A percentile compares a stretch with the other conserved stretches of the same genome.
phyloP scores from a whole-genome alignment of 2,113 vertebrate genomes.

The Verasper variegatus region DNA sequence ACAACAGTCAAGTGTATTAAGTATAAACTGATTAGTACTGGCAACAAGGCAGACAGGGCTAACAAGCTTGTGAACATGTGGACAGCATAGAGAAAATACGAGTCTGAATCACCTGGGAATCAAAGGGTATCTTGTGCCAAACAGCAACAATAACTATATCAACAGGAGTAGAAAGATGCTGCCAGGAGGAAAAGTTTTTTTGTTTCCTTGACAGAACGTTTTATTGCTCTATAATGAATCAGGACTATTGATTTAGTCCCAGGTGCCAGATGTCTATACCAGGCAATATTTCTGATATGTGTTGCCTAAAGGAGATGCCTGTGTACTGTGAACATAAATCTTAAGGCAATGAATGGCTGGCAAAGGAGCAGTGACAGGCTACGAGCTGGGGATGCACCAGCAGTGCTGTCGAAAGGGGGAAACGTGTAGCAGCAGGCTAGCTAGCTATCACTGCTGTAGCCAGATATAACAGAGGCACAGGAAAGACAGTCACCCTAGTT shows the following conservation, averaged over 20 bases:
- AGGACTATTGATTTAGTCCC: constrained; percentile 27
- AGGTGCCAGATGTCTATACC: constrained; percentile 36
- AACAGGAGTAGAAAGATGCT: neutral
- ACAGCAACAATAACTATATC: neutral
- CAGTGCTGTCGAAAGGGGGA: neutral
- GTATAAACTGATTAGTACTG: neutral
- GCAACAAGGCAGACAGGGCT: constrained; percentile 30
- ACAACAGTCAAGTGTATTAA: constrained; percentile 18
- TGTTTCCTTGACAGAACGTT: constrained; percentile 15
- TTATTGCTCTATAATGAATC: constrained; percentile 27
- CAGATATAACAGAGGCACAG: constrained; percentile 20
- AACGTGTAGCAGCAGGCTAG: constrained; percentile 16
- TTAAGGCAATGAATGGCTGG: constrained; percentile 30
- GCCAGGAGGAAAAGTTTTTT: constrained; percentile 10
- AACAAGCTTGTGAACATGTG: constrained; percentile 7
- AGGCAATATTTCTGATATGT: constrained; percentile 44
- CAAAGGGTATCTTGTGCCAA: constrained; percentile 16
- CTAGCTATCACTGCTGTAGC: constrained; percentile 14
- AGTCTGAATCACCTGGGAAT: constrained; percentile 17
- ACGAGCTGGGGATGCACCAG: neutral
- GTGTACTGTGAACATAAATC: constrained; percentile 43
- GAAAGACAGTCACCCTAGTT: too few relatives aligned
- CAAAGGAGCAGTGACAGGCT: constrained; percentile 23
- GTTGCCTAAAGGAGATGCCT: constrained; percentile 21
- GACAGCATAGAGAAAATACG: constrained; percentile 1